Evolutionary conservation across 2,888 invertebrate species (phyloP), one percentile per base, ranked within the genome.

Genomic region (Lingula anatina): DNA sequence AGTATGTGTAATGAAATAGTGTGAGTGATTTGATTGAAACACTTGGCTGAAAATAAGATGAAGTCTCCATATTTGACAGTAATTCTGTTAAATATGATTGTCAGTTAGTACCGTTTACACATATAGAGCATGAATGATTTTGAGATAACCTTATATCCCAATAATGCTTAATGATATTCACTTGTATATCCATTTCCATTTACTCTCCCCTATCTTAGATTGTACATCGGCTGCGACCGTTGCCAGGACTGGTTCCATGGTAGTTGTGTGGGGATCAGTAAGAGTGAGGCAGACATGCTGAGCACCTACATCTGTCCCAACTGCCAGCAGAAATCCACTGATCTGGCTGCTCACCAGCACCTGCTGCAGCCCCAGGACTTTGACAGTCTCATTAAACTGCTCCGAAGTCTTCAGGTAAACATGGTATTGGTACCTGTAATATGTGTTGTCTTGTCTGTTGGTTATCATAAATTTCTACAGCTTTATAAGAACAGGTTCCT

Each of bases 241-340:
- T 99, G 99, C 78, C 93, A 96, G 78, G 96, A 94, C 78, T 99
- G 99, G 99, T 97, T 95, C 81, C 97, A 97, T 77, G 96, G 96
- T 5, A 84, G 90, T 50, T 97, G 97, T 78, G 96, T 97, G 40
- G 96, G 96, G 36, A 71, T 78, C 21, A 70, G 75, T 31, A 68
- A 75, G 62, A 62, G 57, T 37, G 76, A 75, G 50, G 76, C 75
- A 75, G 95, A 94, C 71, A 88, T 88, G 64, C 91, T 96, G 62
- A 95, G 94, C 68, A 92, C 93, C 66, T 99, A 97, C 71, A 86
- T 92, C 60, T 97, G 97, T 81, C 97, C 97, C 0, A 89, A 89
- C 74, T 97, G 97, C 79, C 90, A 92, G 75, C 84, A 89, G 62
- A 89, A 91, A 75, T 89, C 89, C 60, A 86, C 88, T 47, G 65